phyloP scores from a whole-genome alignment of 2,888 invertebrate species.

The Autographa pulchrina region DNA sequence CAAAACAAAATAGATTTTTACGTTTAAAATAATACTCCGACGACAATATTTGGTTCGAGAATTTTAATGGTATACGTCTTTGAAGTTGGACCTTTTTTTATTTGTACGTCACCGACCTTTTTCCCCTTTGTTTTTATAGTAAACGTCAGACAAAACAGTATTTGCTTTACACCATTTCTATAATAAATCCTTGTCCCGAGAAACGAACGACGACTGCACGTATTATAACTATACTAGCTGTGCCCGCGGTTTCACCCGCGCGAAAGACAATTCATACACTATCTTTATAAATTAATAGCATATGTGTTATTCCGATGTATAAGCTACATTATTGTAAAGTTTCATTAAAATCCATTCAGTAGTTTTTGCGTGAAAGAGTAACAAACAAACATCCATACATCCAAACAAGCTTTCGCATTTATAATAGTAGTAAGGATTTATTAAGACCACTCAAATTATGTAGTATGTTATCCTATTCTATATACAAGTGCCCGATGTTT shows the following conservation, averaged over 20 bases:
- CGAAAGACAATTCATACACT: no score
- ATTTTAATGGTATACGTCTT: slow-evolving; percentile 67
- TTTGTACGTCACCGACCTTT: slow-evolving; percentile 65
- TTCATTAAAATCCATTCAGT: no score
- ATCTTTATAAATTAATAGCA: no score
- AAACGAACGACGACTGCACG: slow-evolving; percentile 35
- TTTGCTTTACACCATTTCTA: slow-evolving; percentile 69
- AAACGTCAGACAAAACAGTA: slow-evolving; percentile 66
- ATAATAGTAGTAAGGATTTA: no score
- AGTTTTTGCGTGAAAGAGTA: no score
- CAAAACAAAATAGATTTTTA: slow-evolving; percentile 27
- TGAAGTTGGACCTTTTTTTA: slow-evolving; percentile 67
- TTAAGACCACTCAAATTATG: no score
- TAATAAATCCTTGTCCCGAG: slow-evolving; percentile 61
- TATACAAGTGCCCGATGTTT: no score
- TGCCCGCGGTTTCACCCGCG: neutral
- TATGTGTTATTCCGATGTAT: no score
- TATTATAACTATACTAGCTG: slow-evolving; percentile 29
- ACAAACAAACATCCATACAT: no score
- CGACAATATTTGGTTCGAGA: slow-evolving; percentile 69
- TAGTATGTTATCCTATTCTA: no score
- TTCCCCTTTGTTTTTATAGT: slow-evolving; percentile 75
- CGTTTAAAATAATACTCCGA: slow-evolving; percentile 62
- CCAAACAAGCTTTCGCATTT: no score
- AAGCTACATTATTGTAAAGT: no score